Conservation (phyloP, 2,797 vertebrate species). For the Phoeniculus purpureus region DNA sequence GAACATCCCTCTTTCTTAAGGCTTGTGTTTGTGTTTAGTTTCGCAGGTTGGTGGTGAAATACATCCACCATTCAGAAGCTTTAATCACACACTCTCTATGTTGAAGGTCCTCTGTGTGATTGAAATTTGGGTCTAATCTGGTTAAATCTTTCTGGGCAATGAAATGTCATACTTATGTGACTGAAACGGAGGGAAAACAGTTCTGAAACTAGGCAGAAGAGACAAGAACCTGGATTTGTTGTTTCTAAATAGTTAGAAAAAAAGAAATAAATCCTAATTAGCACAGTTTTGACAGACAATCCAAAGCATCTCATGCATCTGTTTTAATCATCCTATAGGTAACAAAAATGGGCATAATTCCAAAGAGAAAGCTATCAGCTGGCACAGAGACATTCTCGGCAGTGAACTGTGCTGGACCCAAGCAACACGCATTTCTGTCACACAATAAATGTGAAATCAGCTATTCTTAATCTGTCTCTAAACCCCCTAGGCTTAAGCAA, state of each 20-base stretch:
- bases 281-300: not conserved
- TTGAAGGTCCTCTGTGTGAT: not conserved
- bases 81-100: not conserved
- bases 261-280: not conserved
- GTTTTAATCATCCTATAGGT: not conserved
- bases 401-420: not conserved
- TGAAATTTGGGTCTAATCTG: not conserved
- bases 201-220: not conserved
- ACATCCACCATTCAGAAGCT: not conserved
- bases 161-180: not conserved
- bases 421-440: slow-evolving; percentile 7
- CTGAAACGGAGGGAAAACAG: not conserved
- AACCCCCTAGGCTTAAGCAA: slow-evolving; percentile 26
- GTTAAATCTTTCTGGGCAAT: not conserved
- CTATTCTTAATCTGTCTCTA: slow-evolving; percentile 13
- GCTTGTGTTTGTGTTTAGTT: not conserved
- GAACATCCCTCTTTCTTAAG: not conserved
- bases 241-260: not conserved
- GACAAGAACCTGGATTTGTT: not conserved
- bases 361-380: slow-evolving; percentile 1
- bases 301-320: not conserved
- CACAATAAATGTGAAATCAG: slow-evolving; percentile 2
- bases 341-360: not conserved
- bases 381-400: not conserved
- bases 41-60: not conserved